Evolutionary conservation across 2,113 vertebrate species (phyloP).

Genomic region (Lethenteron reissneri): DNA sequence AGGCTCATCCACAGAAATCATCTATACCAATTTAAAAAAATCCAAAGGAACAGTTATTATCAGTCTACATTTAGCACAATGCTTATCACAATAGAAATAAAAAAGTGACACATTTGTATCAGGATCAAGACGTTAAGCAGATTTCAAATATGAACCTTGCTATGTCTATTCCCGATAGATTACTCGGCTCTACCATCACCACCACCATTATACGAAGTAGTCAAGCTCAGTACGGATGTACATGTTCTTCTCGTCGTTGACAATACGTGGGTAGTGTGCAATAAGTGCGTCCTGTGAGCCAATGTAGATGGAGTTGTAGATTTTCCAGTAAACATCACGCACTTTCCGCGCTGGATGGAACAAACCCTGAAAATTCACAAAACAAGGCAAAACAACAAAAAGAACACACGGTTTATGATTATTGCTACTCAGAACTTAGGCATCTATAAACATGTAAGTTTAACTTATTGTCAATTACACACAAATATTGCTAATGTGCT

Average conservation of each 20-base stretch:
- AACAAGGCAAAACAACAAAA: neutral
- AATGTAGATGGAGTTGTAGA: constrained; percentile 97
- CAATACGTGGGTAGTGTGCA: constrained; percentile 81
- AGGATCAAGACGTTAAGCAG: too few relatives aligned
- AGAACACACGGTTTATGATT: too few relatives aligned
- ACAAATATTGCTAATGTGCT: neutral
- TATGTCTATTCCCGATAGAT: too few relatives aligned
- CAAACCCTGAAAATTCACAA: constrained; percentile 39
- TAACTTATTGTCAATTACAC: neutral
- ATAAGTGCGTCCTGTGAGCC: constrained; percentile 94
- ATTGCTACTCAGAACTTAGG: neutral
- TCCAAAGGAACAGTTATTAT: too few relatives aligned
- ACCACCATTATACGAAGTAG: constrained; percentile 55
- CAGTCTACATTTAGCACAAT: too few relatives aligned
- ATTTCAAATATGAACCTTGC: constrained; percentile 12
- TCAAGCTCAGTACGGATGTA: constrained; percentile 89
- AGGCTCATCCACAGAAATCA: too few relatives aligned
- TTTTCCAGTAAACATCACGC: constrained; percentile 97
- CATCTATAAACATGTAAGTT: neutral
- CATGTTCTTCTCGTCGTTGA: constrained; percentile 95
- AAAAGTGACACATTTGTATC: too few relatives aligned
- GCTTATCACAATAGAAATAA: too few relatives aligned
- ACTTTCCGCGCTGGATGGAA: constrained; percentile 96
- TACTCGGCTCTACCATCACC: neutral
- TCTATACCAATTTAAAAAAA: too few relatives aligned